Percentiles rank a stretch among this genome's conserved stretches.
phyloP scores from a whole-genome alignment of 2,113 vertebrate genomes.

The Empidonax traillii region DNA sequence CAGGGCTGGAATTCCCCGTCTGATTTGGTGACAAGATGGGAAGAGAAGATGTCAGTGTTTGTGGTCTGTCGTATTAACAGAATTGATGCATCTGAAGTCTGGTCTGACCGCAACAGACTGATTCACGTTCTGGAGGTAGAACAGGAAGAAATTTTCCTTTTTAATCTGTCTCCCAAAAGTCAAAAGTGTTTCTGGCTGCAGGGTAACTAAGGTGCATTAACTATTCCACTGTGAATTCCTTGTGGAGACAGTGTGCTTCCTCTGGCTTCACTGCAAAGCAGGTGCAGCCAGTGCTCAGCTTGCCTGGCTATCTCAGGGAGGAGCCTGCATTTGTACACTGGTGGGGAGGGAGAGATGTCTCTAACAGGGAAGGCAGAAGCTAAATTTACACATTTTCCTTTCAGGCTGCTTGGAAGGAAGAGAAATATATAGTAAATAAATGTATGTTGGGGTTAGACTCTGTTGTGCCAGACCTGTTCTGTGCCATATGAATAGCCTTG shows the following conservation, averaged over 20 bases:
- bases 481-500: neutral
- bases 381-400: slow-evolving; percentile 1
- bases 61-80: neutral
- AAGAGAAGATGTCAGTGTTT: neutral
- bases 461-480: neutral
- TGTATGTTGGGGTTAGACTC: neutral
- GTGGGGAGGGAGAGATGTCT: neutral
- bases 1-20: neutral
- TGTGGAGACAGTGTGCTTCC: neutral
- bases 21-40: neutral
- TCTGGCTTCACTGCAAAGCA: neutral
- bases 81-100: neutral
- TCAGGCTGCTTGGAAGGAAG: neutral
- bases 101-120: neutral
- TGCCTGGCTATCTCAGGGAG: neutral
- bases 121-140: slow-evolving; percentile 2
- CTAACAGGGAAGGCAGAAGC: neutral
- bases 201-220: slow-evolving; percentile 11
- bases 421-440: neutral
- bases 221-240: slow-evolving; percentile 32
- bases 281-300: neutral
- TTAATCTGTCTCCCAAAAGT: neutral
- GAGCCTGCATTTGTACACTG: neutral
- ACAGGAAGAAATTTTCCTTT: neutral
- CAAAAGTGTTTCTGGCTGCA: slow-evolving; percentile 8